Evolutionary conservation across 2,888 invertebrate genomes (phyloP).

Genomic region (Rutpela maculata): DNA sequence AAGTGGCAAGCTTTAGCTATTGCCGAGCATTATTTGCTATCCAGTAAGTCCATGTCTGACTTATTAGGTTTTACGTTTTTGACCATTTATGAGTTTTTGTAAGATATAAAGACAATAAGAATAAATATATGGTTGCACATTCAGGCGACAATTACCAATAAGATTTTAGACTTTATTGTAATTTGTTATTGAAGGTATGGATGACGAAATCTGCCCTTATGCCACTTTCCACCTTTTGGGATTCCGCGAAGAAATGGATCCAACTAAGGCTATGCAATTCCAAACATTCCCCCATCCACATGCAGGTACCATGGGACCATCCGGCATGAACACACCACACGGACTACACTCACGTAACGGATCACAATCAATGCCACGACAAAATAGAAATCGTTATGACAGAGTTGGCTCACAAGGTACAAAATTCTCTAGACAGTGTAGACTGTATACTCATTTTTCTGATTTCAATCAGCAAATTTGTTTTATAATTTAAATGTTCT

Average conservation of each 20-base stretch:
- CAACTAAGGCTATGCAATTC: constrained; percentile 92
- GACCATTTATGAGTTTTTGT: too few relatives aligned
- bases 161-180: neutral
- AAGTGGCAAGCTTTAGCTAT: too few relatives aligned
- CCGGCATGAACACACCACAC: constrained; percentile 80
- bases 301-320: constrained; percentile 89
- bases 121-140: neutral
- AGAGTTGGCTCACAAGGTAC: constrained; percentile 73
- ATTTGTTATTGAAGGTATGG: constrained; percentile 82
- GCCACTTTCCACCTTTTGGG: constrained; percentile 96
- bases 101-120: neutral
- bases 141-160: neutral
- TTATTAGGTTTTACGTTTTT: too few relatives aligned
- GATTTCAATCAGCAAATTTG: too few relatives aligned
- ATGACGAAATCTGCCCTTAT: constrained; percentile 97
- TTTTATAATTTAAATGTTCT: too few relatives aligned
- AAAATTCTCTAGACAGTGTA: neutral
- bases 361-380: constrained; percentile 89
- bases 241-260: constrained; percentile 97
- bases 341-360: constrained; percentile 90
- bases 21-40: too few relatives aligned
- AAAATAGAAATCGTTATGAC: constrained; percentile 71
- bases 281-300: constrained; percentile 91
- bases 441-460: neutral
- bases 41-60: too few relatives aligned